Conservation (phyloP, 2,888 invertebrate species). For the Lagria hirta region DNA sequence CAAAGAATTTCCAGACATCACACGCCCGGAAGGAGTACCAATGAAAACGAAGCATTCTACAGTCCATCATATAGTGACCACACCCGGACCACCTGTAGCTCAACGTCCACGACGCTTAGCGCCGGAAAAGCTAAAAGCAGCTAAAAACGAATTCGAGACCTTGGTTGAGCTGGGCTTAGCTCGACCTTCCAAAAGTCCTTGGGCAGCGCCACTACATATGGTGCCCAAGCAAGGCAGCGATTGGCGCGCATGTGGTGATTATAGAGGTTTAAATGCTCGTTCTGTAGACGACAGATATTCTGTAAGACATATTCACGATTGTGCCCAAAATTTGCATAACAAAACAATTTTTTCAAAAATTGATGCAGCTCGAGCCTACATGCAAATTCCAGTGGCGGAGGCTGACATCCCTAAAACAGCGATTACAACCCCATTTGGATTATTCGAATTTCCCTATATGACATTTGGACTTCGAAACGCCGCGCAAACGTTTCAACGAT, state of each 20-base stretch:
- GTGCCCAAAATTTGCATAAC: constrained; percentile 30
- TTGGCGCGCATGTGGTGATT: constrained; percentile 49
- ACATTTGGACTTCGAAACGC: constrained; percentile 50
- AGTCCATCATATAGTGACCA: constrained; percentile 38
- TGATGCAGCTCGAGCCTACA: constrained; percentile 44
- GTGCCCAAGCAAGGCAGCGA: constrained; percentile 34
- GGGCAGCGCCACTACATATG: constrained; percentile 41
- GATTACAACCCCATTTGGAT: constrained; percentile 39
- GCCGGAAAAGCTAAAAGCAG: constrained; percentile 36
- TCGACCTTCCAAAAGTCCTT: constrained; percentile 40
- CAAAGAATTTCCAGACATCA: constrained; percentile 9
- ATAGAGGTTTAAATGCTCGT: constrained; percentile 42
- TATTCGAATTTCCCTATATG: constrained; percentile 35
- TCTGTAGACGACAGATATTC: constrained; percentile 34
- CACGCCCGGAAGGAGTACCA: neutral
- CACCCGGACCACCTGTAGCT: constrained; percentile 40
- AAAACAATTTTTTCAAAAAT: constrained; percentile 38
- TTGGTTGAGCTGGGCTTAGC: constrained; percentile 38
- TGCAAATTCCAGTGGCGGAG: constrained; percentile 44
- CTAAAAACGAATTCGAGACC: constrained; percentile 38
- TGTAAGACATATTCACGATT: constrained; percentile 41
- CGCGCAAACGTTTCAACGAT: constrained; percentile 49
- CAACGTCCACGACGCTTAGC: constrained; percentile 38
- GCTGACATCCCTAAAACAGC: constrained; percentile 48
- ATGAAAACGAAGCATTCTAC: neutral